Base-by-base conservation (phyloP, 2,888 invertebrate species). In the Ormyrus labotus region DNA sequence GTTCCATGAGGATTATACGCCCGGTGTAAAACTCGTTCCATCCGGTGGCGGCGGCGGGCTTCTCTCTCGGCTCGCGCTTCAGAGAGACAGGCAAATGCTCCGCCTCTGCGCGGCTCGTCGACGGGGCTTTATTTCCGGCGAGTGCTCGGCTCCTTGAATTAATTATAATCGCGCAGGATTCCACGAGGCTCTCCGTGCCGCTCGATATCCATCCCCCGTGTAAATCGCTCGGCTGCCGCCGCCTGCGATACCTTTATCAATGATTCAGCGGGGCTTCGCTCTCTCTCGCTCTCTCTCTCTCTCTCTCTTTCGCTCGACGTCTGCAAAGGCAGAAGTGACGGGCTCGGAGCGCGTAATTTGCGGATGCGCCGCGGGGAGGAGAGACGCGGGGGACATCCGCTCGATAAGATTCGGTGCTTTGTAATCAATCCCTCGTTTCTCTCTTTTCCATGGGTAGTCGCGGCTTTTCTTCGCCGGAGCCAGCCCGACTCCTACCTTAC, bases 321-420 rank as follows among this genome's bases (percentile, higher is more conserved):
- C 80, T 55, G 57, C 34, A 5, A 9, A 48, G 6, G 72, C 64
- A 11, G 10, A 47, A 61, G 9, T 69, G 76, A 76, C 63, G 65
- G 70, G n/a, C 65, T 19, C 50, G 55, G 8, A 51, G 48, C 47
- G 61, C 57, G 72, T 60, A 77, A 78, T 78, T 69, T 74, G 70
- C 68, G 63, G 74, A 68, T 60, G 50, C 60, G 50, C 13, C 11
- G 57, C 9, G 34, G 34, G 3, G 34, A 3, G 34, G 4, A 34
- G 34, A 3, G 34, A 34, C 34, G 34, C 7, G 7, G 19, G 45
- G 45, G 51, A 34, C 68, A 67, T 65, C 58, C 75, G 78, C 78
- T 79, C 78, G 78, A 79, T 79, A 71, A 78, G 75, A 81, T 79
- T 81, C 71, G 67, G 67, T 5, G 73, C 81, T 81, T 76, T 79